phyloP scores from a whole-genome alignment of 2,888 invertebrate genomes.

The Lissonota sp. region DNA sequence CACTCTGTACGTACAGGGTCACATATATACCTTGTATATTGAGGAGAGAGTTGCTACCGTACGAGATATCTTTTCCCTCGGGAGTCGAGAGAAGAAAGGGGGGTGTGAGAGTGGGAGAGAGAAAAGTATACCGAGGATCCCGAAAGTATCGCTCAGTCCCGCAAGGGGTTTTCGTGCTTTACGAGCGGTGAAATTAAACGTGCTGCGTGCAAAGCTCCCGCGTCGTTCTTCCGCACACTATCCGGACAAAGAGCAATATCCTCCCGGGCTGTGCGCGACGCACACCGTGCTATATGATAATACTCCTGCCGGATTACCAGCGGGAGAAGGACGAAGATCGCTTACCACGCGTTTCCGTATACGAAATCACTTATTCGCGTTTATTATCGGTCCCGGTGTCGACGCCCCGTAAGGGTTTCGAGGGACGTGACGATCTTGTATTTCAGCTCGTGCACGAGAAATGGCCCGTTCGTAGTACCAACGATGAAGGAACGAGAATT shows the following conservation, averaged over 20 bases:
- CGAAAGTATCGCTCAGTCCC: slow-evolving; percentile 57
- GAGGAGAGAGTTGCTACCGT: slow-evolving; percentile 42
- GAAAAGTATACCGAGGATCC: slow-evolving; percentile 38
- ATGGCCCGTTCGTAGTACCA: not conserved
- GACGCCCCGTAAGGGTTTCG: slow-evolving; percentile 28
- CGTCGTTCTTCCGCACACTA: slow-evolving; percentile 20
- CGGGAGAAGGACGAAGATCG: slow-evolving; percentile 16
- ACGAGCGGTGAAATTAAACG: slow-evolving; percentile 72
- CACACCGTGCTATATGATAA: slow-evolving; percentile 37
- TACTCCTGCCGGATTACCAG: slow-evolving; percentile 44
- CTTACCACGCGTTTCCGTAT: slow-evolving; percentile 65
- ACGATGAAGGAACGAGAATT: not conserved
- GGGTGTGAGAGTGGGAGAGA: slow-evolving; percentile 21
- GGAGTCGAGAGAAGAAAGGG: slow-evolving; percentile 20
- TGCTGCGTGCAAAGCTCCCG: slow-evolving; percentile 46
- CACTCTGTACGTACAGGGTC: slow-evolving; percentile 11
- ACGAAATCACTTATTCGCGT: slow-evolving; percentile 69
- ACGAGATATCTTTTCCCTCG: slow-evolving; percentile 50
- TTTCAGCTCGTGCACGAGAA: not conserved
- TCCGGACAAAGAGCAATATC: slow-evolving; percentile 18
- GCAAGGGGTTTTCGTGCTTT: slow-evolving; percentile 63
- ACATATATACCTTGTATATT: slow-evolving; percentile 43
- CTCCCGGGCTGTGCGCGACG: slow-evolving; percentile 26
- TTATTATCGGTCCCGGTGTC: slow-evolving; percentile 49
- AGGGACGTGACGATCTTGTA: slow-evolving; percentile 3